phyloP scores from a whole-genome alignment of 1,140 invertebrate species.

The Eulimnadia texana region DNA sequence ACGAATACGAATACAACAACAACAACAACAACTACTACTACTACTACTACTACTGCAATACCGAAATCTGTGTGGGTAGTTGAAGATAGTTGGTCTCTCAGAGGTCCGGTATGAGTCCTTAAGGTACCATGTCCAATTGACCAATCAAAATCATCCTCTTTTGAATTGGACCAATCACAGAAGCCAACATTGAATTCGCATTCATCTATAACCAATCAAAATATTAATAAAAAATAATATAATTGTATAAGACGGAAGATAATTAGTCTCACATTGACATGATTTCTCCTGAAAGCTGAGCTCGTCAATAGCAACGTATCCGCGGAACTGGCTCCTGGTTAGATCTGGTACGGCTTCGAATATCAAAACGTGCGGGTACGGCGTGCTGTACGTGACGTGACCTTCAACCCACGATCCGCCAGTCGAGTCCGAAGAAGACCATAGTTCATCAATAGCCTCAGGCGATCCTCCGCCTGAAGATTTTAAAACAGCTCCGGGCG shows the following conservation, averaged over 20 bases:
- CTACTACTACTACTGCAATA: not conserved
- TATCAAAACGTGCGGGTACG: slow-evolving; percentile 13
- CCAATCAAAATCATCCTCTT: slow-evolving; percentile 13
- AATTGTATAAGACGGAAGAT: not conserved
- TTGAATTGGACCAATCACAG: slow-evolving; percentile 10
- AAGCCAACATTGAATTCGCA: slow-evolving; percentile 15
- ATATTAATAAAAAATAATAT: not conserved
- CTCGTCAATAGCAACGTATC: slow-evolving; percentile 11
- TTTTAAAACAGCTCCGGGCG: too few species aligned
- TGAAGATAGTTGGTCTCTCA: slow-evolving; percentile 13
- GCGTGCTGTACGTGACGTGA: slow-evolving; percentile 13
- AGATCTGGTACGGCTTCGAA: slow-evolving; percentile 12
- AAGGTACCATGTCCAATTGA: slow-evolving; percentile 9
- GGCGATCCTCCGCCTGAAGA: not conserved
- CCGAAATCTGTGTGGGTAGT: slow-evolving; percentile 5
- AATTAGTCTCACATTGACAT: not conserved
- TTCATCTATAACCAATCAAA: slow-evolving; percentile 5
- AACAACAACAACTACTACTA: not conserved
- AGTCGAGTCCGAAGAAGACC: slow-evolving; percentile 11
- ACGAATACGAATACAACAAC: too few species aligned
- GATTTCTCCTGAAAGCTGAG: slow-evolving; percentile 1
- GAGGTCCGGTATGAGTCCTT: slow-evolving; percentile 9
- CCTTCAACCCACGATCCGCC: slow-evolving; percentile 1
- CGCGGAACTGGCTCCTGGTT: not conserved
- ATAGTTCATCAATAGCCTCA: slow-evolving; percentile 11